Percentiles rank a stretch among this genome's conserved stretches.
These are phyloP conservation scores for Melierax canorus DNA, from an alignment of 2,113 vertebrate genomes.

Conservation along the genomic window DNA sequence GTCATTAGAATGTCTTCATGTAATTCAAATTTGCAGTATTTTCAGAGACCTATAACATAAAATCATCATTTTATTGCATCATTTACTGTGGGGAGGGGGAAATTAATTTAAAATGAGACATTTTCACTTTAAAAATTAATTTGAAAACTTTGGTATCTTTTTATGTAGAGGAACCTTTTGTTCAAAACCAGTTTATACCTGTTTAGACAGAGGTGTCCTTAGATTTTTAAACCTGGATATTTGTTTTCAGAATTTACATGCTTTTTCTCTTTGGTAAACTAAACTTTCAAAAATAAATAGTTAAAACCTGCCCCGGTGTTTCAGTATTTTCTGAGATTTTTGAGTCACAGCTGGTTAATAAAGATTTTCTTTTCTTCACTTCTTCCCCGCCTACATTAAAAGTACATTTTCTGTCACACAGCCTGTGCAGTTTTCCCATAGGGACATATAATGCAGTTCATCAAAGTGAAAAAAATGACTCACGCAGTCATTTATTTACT, in stretches of 20 bases:
- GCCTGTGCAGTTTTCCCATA: constrained; percentile 20
- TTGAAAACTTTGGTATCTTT: neutral
- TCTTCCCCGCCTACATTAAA: neutral
- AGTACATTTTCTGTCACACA: constrained; percentile 1
- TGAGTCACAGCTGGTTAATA: neutral
- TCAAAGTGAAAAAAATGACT: constrained; percentile 26
- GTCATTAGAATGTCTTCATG: neutral
- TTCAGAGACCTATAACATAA: neutral
- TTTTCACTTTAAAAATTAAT: neutral
- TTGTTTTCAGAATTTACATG: neutral
- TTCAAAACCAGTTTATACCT: neutral
- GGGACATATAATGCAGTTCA: constrained; percentile 34
- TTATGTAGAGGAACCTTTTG: neutral
- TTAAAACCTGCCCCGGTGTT: neutral
- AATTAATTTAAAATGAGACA: neutral
- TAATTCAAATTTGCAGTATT: neutral
- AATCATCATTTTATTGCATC: neutral
- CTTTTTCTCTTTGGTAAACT: neutral
- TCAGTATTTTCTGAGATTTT: neutral
- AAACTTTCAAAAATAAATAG: neutral
- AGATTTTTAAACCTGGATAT: neutral
- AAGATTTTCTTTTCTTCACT: neutral
- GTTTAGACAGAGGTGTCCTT: neutral
- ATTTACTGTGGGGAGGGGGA: neutral
- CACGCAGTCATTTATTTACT: constrained; percentile 50